phyloP scores from a whole-genome alignment of 2,113 vertebrate genomes.

The Platysternon megacephalum region DNA sequence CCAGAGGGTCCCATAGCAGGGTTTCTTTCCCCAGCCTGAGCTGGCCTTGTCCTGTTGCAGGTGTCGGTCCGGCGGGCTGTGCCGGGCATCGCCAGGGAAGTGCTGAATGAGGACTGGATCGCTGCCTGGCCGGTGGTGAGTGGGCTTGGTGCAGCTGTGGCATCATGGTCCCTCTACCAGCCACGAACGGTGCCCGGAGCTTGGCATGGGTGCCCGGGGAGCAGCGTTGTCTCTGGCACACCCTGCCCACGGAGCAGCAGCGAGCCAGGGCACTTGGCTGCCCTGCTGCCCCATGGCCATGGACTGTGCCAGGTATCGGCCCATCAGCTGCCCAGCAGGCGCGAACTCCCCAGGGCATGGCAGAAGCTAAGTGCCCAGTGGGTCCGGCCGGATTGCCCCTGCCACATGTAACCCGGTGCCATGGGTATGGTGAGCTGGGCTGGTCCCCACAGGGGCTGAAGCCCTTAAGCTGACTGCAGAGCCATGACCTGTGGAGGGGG shows the following conservation, averaged over 20 bases:
- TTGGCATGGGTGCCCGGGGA: not conserved
- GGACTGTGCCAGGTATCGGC: too few relatives aligned
- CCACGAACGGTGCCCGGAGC: not conserved
- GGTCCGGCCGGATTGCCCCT: not conserved
- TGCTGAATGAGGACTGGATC: not conserved
- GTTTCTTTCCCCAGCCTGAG: not conserved
- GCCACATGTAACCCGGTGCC: not conserved
- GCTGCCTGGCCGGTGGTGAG: conserved; percentile 10
- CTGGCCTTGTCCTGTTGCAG: not conserved
- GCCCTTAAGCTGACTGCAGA: too few relatives aligned
- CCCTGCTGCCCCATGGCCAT: too few relatives aligned
- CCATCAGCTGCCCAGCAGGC: too few relatives aligned
- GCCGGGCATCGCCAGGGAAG: not conserved
- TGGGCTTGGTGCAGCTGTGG: not conserved
- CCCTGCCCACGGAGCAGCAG: not conserved
- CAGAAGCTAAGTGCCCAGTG: not conserved
- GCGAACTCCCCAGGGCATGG: too few relatives aligned
- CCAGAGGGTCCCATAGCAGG: too few relatives aligned
- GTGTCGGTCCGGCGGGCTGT: conserved; percentile 28
- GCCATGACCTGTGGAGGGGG: not conserved
- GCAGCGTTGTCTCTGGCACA: not conserved
- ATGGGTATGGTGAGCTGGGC: not conserved
- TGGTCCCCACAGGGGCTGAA: not conserved
- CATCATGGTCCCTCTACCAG: not conserved
- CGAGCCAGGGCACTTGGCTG: not conserved